A percentile compares a stretch with the other conserved stretches of the same genome.
These are phyloP conservation scores for Papilio xuthus DNA, from an alignment of 1,140 invertebrate genomes.

Conservation along the genomic window DNA sequence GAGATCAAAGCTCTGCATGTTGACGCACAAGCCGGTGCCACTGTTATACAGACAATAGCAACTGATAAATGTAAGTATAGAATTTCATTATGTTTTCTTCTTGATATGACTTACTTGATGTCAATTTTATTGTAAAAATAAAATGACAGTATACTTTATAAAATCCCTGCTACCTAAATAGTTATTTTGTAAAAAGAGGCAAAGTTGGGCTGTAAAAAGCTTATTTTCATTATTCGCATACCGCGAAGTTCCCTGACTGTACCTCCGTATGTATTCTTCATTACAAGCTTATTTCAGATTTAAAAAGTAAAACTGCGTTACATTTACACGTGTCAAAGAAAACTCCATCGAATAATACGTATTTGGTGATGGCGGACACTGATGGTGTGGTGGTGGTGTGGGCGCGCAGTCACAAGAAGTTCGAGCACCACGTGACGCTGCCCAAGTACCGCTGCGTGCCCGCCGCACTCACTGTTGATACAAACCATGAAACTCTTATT, in stretches of 20 bases:
- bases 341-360: conserved; percentile 78
- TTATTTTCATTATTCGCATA: not conserved
- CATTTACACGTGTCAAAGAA: conserved; percentile 80
- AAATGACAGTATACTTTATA: no score
- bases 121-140: no score
- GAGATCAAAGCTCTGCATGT: conserved; percentile 68
- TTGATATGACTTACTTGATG: no score
- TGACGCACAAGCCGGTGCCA: conserved; percentile 68
- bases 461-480: conserved; percentile 85
- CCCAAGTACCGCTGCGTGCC: conserved; percentile 85
- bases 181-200: no score
- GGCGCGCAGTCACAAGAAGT: conserved; percentile 69
- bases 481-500: conserved; percentile 81
- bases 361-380: conserved; percentile 84
- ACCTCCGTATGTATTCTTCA: conserved; percentile 41
- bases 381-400: conserved; percentile 84
- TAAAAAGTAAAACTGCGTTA: conserved; percentile 78
- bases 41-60: conserved; percentile 61
- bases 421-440: conserved; percentile 81
- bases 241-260: no score
- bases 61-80: conserved; percentile 69
- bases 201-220: not conserved
- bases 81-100: not conserved
- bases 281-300: conserved; percentile 71
- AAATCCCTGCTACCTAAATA: no score